Evolutionary conservation across 2,888 invertebrate species (phyloP).

Genomic region (Graphium colonna): DNA sequence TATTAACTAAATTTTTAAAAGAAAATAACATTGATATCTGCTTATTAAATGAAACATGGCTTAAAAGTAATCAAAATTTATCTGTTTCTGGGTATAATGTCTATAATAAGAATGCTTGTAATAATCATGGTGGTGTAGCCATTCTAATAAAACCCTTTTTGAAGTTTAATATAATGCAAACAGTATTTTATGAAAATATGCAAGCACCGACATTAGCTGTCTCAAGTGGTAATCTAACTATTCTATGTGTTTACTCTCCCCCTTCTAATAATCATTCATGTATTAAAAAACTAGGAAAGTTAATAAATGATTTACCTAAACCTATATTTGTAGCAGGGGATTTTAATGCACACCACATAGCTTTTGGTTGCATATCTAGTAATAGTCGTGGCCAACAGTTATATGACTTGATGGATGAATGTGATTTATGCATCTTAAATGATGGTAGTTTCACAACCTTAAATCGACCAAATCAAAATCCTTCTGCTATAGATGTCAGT

Average conservation of each 20-base stretch:
- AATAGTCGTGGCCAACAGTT: slow-evolving; percentile 17
- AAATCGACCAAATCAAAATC: slow-evolving; percentile 5
- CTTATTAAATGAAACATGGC: too few species aligned
- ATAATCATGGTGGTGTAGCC: too few species aligned
- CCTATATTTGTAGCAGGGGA: slow-evolving; percentile 20
- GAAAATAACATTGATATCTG: slow-evolving; percentile 4
- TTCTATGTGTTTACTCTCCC: slow-evolving; percentile 24
- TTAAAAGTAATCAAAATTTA: too few species aligned
- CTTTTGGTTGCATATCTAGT: slow-evolving; percentile 25
- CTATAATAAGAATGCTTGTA: too few species aligned
- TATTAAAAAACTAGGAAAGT: too few species aligned
- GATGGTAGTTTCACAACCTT: slow-evolving; percentile 20
- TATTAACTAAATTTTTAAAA: not conserved
- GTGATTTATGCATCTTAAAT: slow-evolving; percentile 24
- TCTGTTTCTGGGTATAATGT: too few species aligned
- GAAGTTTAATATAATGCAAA: slow-evolving; percentile 2
- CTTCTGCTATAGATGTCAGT: slow-evolving; percentile 20
- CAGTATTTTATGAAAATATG: slow-evolving; percentile 18
- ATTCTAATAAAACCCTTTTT: too few species aligned
- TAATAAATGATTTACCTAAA: slow-evolving; percentile 15
- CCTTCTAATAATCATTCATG: slow-evolving; percentile 6
- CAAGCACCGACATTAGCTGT: slow-evolving; percentile 14
- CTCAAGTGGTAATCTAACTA: too few species aligned
- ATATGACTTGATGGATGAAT: slow-evolving; percentile 25
- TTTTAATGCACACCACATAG: slow-evolving; percentile 28